A percentile compares a stretch with the other conserved stretches of the same genome.
phyloP scores from a whole-genome alignment of 2,888 invertebrate genomes.

The Platycheirus albimanus region DNA sequence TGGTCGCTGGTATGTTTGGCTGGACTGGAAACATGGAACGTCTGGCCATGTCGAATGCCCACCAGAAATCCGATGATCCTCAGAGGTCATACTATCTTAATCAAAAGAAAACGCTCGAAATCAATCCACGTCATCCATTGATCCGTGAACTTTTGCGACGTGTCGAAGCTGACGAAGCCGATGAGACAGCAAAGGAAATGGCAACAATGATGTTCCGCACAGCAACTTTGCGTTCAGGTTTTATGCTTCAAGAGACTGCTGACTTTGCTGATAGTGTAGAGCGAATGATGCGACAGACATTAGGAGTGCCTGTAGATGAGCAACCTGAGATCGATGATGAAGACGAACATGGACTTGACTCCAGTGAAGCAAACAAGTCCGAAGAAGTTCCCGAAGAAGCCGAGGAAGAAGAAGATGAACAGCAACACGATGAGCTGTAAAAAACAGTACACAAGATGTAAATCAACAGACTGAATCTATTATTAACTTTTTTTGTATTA shows the following conservation, averaged over 20 bases:
- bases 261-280: conserved; percentile 96
- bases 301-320: conserved; percentile 91
- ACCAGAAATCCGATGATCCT: conserved; percentile 96
- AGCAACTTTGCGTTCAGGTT: conserved; percentile 97
- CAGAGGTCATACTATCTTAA: conserved; percentile 93
- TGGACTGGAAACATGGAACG: conserved; percentile 99
- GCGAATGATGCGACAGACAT: conserved; percentile 90
- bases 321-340: conserved; percentile 83
- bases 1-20: conserved; percentile 98
- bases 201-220: conserved; percentile 95
- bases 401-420: conserved; percentile 83
- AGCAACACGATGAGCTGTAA: conserved; percentile 86
- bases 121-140: conserved; percentile 98
- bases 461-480: conserved; percentile 71
- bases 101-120: conserved; percentile 98
- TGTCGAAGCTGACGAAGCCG: conserved; percentile 90
- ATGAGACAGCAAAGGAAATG: conserved; percentile 91
- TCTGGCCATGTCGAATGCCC: conserved; percentile 96
- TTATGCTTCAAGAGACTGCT: conserved; percentile 92
- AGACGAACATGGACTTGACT: conserved; percentile 82
- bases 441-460: conserved; percentile 52
- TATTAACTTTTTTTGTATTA: conserved; percentile 46
- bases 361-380: conserved; percentile 81
- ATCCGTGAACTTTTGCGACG: conserved; percentile 94
- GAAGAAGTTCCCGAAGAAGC: conserved; percentile 83